Conservation (phyloP, 2,797 vertebrate genomes). For the Emydoidea blandingii region DNA sequence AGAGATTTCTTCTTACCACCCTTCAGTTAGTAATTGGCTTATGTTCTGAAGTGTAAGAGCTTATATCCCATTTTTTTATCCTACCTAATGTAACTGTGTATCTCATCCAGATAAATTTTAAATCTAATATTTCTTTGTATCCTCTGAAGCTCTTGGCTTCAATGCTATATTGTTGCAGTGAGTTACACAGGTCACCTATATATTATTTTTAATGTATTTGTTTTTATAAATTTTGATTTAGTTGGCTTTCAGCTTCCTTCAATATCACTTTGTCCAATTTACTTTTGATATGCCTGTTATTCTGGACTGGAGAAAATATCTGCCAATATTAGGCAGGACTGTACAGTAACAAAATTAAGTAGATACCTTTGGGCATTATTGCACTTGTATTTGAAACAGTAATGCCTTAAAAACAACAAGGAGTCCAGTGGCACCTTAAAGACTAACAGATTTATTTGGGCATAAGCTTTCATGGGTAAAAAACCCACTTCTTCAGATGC, state of each 20-base stretch:
- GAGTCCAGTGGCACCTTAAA: no score
- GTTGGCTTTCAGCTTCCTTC: not conserved
- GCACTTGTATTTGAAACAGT: not conserved
- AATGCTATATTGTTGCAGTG: no score
- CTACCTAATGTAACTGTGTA: not conserved
- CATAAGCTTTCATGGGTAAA: no score
- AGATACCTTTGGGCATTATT: not conserved
- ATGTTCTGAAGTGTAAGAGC: no score
- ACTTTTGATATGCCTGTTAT: not conserved
- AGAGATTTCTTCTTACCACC: no score
- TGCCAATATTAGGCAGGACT: not conserved
- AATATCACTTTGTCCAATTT: not conserved
- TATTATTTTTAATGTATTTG: not conserved
- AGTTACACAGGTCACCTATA: not conserved
- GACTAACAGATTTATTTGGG: no score
- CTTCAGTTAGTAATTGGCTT: no score
- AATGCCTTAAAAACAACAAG: not conserved
- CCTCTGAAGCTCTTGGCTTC: not conserved
- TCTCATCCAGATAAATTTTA: not conserved
- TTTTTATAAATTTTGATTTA: not conserved
- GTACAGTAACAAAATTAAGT: not conserved
- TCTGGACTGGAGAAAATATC: not conserved
- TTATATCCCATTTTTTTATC: not conserved
- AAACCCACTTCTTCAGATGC: no score
- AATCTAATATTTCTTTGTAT: not conserved